Percentiles rank a stretch among this genome's conserved stretches.
These are phyloP conservation scores for Teleogryllus occipitalis DNA, from an alignment of 1,140 invertebrate species.

Conservation along the genomic window DNA sequence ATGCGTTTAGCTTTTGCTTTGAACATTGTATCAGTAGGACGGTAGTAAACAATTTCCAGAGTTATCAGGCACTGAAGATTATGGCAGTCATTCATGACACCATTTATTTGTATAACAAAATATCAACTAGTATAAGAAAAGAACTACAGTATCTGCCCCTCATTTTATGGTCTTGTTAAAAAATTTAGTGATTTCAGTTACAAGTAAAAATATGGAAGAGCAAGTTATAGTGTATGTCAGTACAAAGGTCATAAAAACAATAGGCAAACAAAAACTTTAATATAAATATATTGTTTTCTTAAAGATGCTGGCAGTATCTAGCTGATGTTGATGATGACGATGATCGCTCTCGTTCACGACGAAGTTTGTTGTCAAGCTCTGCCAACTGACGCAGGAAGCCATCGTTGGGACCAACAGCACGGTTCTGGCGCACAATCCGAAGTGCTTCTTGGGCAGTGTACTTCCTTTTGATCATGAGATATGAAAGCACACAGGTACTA, in stretches of 20 bases:
- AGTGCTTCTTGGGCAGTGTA: constrained; percentile 71
- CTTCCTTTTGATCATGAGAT: constrained; percentile 70
- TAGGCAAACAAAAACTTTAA: background rate
- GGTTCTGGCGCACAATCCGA: constrained; percentile 51
- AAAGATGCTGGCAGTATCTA: background rate
- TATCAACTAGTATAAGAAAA: background rate
- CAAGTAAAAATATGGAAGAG: background rate
- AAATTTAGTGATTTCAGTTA: no score
- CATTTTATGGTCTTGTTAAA: no score
- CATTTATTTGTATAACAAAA: no score
- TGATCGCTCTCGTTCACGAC: constrained; percentile 34
- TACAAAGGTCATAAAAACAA: background rate
- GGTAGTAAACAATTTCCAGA: background rate
- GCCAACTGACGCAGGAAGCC: constrained; percentile 72
- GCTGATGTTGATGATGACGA: background rate
- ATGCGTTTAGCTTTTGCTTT: background rate
- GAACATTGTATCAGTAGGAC: background rate
- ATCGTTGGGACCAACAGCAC: constrained; percentile 67
- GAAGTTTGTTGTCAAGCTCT: constrained; percentile 55
- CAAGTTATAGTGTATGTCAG: background rate
- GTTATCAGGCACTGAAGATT: background rate
- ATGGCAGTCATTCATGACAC: no score
- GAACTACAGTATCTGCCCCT: background rate
- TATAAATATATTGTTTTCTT: background rate
- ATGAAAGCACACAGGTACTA: constrained; percentile 69